phyloP scores from a whole-genome alignment of 1,140 invertebrate species.

The Popillia japonica region DNA sequence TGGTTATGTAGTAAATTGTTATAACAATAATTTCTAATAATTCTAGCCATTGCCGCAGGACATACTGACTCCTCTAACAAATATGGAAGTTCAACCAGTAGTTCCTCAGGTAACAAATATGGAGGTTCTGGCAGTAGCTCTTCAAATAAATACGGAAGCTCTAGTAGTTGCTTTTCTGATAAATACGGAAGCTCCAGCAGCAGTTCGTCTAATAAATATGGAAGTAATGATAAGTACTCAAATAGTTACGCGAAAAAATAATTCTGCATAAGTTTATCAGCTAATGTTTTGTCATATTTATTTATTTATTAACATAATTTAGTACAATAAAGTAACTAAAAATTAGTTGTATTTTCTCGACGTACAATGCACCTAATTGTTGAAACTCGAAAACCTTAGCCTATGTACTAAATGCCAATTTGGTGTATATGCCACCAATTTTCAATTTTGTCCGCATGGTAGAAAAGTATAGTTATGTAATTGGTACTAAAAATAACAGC shows the following conservation, averaged over 20 bases:
- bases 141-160: neutral
- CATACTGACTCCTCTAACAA: neutral
- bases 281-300: neutral
- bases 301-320: neutral
- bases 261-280: neutral
- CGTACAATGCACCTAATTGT: too few relatives aligned
- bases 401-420: too few relatives aligned
- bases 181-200: constrained; percentile 1
- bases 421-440: too few relatives aligned
- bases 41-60: neutral
- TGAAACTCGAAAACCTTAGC: too few relatives aligned
- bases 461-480: too few relatives aligned
- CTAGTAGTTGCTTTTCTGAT: neutral
- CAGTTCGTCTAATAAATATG: neutral
- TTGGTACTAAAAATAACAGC: too few relatives aligned
- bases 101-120: neutral
- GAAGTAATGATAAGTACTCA: constrained; percentile 4
- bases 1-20: neutral
- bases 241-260: constrained; percentile 2
- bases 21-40: neutral
- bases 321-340: neutral
- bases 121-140: neutral
- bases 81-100: neutral
- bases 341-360: neutral
- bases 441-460: too few relatives aligned